Percentiles rank a stretch among this genome's conserved stretches.
These are phyloP conservation scores for Drosophila helvetica DNA, from an alignment of 2,888 invertebrate genomes.

Conservation along the genomic window DNA sequence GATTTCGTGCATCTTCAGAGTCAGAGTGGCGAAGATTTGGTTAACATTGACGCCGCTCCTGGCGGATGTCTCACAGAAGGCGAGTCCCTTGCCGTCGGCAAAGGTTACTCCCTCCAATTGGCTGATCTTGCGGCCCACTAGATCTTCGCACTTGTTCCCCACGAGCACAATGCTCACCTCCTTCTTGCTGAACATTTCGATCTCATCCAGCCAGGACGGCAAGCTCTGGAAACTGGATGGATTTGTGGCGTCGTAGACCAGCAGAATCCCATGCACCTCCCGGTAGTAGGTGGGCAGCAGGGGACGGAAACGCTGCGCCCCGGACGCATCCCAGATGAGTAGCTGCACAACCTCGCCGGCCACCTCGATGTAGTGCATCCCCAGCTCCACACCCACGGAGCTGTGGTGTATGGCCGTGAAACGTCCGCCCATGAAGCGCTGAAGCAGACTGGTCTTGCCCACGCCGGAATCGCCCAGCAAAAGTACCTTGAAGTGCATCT, in stretches of 20 bases:
- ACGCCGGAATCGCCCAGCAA: conserved; percentile 99
- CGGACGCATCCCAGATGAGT: conserved; percentile 98
- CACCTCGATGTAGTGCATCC: conserved; percentile 90
- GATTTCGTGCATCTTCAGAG: conserved; percentile 19
- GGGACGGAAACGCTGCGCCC: conserved; percentile 96
- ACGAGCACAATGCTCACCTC: conserved; percentile 99
- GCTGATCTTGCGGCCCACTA: conserved; percentile 97
- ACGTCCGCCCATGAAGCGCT: conserved; percentile 99
- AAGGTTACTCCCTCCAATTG: conserved; percentile 98
- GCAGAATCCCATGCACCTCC: conserved; percentile 98
- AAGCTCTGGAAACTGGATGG: conserved; percentile 99
- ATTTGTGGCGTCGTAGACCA: conserved; percentile 98
- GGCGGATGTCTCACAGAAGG: conserved; percentile 99
- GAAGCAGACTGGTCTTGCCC: conserved; percentile 98
- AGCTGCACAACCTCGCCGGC: conserved; percentile 97
- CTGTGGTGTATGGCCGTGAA: conserved; percentile 99
- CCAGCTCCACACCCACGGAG: conserved; percentile 98
- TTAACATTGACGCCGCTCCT: conserved; percentile 99
- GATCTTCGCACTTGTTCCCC: conserved; percentile 99
- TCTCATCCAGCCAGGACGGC: conserved; percentile 99
- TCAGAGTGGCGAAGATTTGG: conserved; percentile 89
- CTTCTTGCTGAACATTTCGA: conserved; percentile 96
- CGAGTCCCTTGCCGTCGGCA: conserved; percentile 98
- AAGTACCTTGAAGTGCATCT: conserved; percentile 92
- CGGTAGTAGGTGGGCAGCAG: conserved; percentile 98